These are phyloP conservation scores for Agelas oroides DNA, from an alignment of 37 sponge, comb jelly and placozoan genomes.

Conservation along the genomic window DNA sequence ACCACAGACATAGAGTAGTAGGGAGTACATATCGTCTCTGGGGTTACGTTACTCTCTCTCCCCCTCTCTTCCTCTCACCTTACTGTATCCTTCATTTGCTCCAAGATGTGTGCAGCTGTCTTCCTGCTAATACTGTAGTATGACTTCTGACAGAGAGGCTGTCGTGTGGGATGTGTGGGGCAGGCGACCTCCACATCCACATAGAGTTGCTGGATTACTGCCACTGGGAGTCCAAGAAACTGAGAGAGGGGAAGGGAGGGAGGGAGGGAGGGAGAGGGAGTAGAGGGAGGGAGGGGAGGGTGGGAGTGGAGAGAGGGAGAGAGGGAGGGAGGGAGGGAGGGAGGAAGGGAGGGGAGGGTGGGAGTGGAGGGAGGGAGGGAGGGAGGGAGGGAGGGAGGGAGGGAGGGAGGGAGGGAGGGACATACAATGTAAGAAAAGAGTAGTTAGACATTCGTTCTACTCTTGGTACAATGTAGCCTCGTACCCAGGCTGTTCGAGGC, in stretches of 20 bases:
- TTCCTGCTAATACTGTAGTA: slow-evolving; percentile 36
- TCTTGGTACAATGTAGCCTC: no score
- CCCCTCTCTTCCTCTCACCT: slow-evolving; percentile 42
- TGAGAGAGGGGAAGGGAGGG: slow-evolving; percentile 13
- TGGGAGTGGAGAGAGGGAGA: slow-evolving; percentile 13
- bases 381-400: slow-evolving; percentile 14
- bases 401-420: slow-evolving; percentile 21
- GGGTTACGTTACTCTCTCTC: no score
- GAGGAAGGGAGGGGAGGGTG: slow-evolving; percentile 38
- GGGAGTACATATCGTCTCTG: no score
- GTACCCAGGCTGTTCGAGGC: no score
- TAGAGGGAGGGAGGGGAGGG: no score
- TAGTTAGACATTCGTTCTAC: no score
- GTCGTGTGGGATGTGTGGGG: neutral
- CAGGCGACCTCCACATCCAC: slow-evolving; percentile 55
- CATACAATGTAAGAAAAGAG: neutral
- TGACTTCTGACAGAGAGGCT: slow-evolving; percentile 43
- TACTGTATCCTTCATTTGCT: slow-evolving; percentile 34
- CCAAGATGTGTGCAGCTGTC: slow-evolving; percentile 33
- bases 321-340: slow-evolving; percentile 24
- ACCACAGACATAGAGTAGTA: no score
- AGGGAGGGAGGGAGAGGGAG: neutral
- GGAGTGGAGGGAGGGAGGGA: neutral
- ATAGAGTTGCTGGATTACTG: slow-evolving; percentile 71
- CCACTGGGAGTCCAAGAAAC: slow-evolving; percentile 79